Conservation (phyloP, 2,888 invertebrate genomes). For the Heliconius ethilla region DNA sequence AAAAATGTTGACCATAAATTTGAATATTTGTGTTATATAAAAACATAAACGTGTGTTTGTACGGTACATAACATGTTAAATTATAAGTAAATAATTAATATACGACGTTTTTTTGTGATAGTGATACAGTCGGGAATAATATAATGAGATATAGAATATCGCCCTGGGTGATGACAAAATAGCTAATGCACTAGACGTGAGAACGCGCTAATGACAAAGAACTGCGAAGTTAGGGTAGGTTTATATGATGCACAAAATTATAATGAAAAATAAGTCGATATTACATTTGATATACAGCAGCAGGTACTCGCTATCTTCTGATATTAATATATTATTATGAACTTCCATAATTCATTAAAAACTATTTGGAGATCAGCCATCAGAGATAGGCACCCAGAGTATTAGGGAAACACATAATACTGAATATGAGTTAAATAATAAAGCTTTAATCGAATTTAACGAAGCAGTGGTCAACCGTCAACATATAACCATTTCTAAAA, state of each 20-base stretch:
- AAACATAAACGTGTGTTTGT: neutral
- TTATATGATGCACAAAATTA: conserved; percentile 58
- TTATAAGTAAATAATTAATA: neutral
- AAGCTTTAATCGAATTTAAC: neutral
- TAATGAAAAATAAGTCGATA: neutral
- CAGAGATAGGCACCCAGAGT: neutral
- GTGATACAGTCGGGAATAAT: conserved; percentile 34
- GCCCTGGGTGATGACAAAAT: conserved; percentile 68
- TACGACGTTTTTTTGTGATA: conserved; percentile 14
- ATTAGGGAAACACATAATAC: neutral
- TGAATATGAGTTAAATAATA: neutral
- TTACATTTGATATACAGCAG: neutral
- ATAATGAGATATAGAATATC: conserved; percentile 42
- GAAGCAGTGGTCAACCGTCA: conserved; percentile 36
- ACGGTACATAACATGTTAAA: too few relatives aligned
- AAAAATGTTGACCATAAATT: too few relatives aligned
- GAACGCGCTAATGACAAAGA: conserved; percentile 75
- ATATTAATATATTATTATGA: neutral
- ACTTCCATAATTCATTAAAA: too few relatives aligned
- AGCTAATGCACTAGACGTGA: conserved; percentile 74
- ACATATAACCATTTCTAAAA: conserved; percentile 72
- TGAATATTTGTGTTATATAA: neutral
- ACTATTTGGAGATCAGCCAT: neutral
- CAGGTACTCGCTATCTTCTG: neutral
- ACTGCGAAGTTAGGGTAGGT: conserved; percentile 56